Base-by-base conservation (phyloP, 2,113 vertebrate species). In the Cisticola juncidis region DNA sequence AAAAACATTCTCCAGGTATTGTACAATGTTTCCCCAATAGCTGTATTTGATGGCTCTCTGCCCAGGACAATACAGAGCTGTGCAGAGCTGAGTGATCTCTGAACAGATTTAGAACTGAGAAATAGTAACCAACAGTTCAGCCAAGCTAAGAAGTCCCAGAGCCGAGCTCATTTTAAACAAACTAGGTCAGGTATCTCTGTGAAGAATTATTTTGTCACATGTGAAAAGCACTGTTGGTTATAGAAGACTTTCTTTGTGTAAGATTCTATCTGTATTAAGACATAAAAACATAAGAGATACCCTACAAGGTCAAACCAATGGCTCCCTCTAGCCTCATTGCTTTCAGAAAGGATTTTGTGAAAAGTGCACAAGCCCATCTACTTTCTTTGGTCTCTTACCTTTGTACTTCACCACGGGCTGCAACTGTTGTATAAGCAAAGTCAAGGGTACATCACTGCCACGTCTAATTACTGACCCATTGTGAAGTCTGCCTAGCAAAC, bases 181-280 rank as follows among this genome's bases (percentile, higher is more conserved):
- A 91, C 60, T 94, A 36, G 78, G 81, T 93, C 84, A 85, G 36
- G 40, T 87, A 56, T 53, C 57, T 85, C 44, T 85, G 56, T 71
- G 87, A 91, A 79, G 73, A 76, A 82, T 79, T 84, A 58, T 92
- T 91, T 74, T 93, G 50, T 73, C 42, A 65, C 26, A 50, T 23
- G 38, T 94, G 42, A 94, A 94, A 91, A 92, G 44, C 83, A 47
- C 81, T 66, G 38, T 11, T 79, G 83, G 96, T 48, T 81, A 74
- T 68, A 89, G 87, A 92, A 87, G 69, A 56, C 47, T 87, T 88
- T 47, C 54, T 92, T 94, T 80, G 36, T 83, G 72, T 69, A 29
- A 66, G 62, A 61, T 60, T 42, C 12, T 70, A 28, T 19, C 26
- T 65, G 5, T 44, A 72, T 73, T 77, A 73, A 81, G 51, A 62